A percentile compares a stretch with the other conserved stretches of the same genome.
Evolutionary conservation across 2,888 invertebrate genomes (phyloP).

Genomic region (Oasisia sp.): DNA sequence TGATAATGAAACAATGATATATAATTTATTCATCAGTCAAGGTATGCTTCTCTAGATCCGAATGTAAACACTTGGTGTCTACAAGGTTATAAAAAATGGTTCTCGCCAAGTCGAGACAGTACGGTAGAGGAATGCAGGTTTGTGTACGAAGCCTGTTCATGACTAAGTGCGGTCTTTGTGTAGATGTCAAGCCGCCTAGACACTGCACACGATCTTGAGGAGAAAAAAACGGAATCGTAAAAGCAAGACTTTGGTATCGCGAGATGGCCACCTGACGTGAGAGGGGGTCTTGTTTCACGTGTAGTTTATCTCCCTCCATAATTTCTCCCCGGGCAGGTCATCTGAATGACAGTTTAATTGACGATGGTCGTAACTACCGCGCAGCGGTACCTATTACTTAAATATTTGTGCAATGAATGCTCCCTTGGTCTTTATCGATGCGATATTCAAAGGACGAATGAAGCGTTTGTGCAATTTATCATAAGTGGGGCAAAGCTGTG

Average conservation of each 20-base stretch:
- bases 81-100: not conserved
- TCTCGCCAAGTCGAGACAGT: slow-evolving; percentile 17
- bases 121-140: not conserved
- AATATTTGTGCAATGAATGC: not conserved
- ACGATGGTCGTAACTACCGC: not conserved
- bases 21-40: not conserved
- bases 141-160: slow-evolving; percentile 10
- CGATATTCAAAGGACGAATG: not conserved
- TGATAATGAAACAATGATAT: not conserved
- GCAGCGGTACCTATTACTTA: not conserved
- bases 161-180: not conserved
- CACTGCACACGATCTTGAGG: not conserved
- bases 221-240: not conserved
- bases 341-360: slow-evolving; percentile 7
- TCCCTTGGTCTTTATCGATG: not conserved
- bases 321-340: not conserved
- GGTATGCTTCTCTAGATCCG: not conserved
- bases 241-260: not conserved
- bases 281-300: not conserved
- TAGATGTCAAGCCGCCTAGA: not conserved
- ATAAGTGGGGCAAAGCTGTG: not conserved
- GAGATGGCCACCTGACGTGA: not conserved
- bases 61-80: not conserved
- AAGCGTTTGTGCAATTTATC: not conserved
- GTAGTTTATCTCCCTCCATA: not conserved